A percentile compares a stretch with the other conserved stretches of the same genome.
Evolutionary conservation across 2,888 invertebrate species (phyloP).

Genomic region (Scaptomyza cyrtandrae): DNA sequence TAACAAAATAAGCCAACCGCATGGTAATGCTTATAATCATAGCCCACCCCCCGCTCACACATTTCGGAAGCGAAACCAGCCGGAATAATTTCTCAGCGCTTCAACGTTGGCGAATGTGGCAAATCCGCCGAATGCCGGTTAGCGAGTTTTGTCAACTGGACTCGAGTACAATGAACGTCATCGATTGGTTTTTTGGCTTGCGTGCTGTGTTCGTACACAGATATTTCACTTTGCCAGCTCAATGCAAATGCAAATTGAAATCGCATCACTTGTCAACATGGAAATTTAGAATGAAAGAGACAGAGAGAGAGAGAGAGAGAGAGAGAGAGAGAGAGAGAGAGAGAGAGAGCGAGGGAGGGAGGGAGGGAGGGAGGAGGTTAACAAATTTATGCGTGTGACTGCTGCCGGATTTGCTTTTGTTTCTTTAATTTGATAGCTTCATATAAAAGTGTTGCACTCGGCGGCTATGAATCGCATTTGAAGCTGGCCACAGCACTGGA

Average conservation of each 20-base stretch:
- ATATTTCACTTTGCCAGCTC: constrained; percentile 23
- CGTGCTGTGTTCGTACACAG: background rate
- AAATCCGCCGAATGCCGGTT: background rate
- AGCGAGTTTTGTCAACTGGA: constrained; percentile 6
- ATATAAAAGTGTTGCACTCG: constrained; percentile 52
- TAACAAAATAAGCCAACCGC: constrained; percentile 29
- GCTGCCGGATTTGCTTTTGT: background rate
- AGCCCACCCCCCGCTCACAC: background rate
- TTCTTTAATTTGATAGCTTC: background rate
- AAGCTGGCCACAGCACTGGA: constrained; percentile 27
- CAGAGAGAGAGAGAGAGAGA: background rate
- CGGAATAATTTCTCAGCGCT: constrained; percentile 30
- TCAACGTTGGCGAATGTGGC: constrained; percentile 12
- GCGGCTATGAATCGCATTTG: constrained; percentile 30
- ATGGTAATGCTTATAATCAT: constrained; percentile 35
- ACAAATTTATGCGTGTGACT: constrained; percentile 56
- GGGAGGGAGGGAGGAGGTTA: no score
- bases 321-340: no score
- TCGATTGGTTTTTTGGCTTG: constrained; percentile 11
- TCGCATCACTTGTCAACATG: constrained; percentile 28
- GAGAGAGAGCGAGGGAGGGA: no score
- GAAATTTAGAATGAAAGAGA: background rate
- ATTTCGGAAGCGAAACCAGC: constrained; percentile 24
- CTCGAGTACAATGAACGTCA: constrained; percentile 23
- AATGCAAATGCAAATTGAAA: constrained; percentile 43